Base-by-base conservation (phyloP, 1,140 invertebrate genomes). In the Diploscapter pachys region DNA sequence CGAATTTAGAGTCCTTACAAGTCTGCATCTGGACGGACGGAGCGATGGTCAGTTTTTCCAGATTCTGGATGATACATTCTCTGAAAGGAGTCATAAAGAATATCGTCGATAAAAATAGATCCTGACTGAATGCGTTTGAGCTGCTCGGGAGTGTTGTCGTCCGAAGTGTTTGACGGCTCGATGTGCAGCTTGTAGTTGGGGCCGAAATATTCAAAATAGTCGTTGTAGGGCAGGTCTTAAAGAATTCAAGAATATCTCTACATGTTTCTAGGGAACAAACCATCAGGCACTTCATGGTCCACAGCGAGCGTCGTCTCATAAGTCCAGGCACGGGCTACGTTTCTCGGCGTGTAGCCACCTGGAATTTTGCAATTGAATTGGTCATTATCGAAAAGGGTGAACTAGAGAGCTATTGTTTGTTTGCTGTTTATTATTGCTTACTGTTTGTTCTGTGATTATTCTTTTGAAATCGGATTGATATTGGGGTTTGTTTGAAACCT, bases 141-240 rank as follows among this genome's bases (percentile, higher is more conserved):
- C 88, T 99, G 99, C 85, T 99, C 96, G 0, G 92, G 89, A 3
- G 95, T 96, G 86, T 99, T 99, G 86, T 98, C 95, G 88, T 99
- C 99, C 2, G 93, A 91, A 94, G 98, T 98, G 82, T 98, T 98
- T 52, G 95, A 98, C 3, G 96, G 95, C 86, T 94, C 97, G 81
- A 99, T 98, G 87, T 99, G 96, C 11, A 99, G 88, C 86, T 97
- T 98, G 84, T 98, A 99, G 86, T 98, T 95, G 13, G 4, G 96
- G 94, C 95, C 95, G 87, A 98, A 99, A 86, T 99, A 99, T 87
- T 99, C 96, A 88, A 99, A 99, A 85, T 99, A 99, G 86, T 99
- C 96, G 88, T 99, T 99, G 87, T 98, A 99, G 0, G 96, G 96
- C 68, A 99, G 89, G 88, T 99, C 95, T 89, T 49, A 65, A 78